Conservation (phyloP, 2,113 vertebrate genomes). For the Paramormyrops kingsleyae region DNA sequence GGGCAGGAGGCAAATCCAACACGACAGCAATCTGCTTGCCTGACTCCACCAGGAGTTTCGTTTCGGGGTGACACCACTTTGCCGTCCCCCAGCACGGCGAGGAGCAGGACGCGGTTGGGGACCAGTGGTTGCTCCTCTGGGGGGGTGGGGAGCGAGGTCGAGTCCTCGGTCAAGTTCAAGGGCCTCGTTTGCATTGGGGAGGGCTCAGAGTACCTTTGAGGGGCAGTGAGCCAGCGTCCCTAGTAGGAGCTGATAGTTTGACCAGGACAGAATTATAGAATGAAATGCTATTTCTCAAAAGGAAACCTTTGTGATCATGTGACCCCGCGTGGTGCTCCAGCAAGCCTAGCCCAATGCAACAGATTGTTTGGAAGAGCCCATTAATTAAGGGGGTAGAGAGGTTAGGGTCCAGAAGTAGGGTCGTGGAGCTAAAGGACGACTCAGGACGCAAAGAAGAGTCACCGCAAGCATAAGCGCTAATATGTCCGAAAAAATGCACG, state of each 20-base stretch:
- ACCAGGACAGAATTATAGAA: background rate
- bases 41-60: slow-evolving; percentile 13
- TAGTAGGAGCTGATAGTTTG: background rate
- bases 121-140: background rate
- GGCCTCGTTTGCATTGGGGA: background rate
- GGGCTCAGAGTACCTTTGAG: background rate
- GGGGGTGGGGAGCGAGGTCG: background rate
- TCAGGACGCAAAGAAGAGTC: background rate
- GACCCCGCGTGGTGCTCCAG: background rate
- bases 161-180: no score
- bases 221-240: background rate
- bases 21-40: slow-evolving; percentile 45
- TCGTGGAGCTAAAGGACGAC: background rate
- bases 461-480: background rate
- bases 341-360: background rate
- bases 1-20: slow-evolving; percentile 15
- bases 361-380: background rate
- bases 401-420: background rate
- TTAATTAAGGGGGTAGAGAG: background rate
- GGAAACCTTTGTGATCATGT: background rate
- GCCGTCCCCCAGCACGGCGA: background rate
- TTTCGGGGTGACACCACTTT: background rate
- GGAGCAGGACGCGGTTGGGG: background rate
- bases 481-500: background rate
- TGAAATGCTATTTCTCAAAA: no score